Conservation (phyloP, 1,140 invertebrate species). For the Manduca sexta region DNA sequence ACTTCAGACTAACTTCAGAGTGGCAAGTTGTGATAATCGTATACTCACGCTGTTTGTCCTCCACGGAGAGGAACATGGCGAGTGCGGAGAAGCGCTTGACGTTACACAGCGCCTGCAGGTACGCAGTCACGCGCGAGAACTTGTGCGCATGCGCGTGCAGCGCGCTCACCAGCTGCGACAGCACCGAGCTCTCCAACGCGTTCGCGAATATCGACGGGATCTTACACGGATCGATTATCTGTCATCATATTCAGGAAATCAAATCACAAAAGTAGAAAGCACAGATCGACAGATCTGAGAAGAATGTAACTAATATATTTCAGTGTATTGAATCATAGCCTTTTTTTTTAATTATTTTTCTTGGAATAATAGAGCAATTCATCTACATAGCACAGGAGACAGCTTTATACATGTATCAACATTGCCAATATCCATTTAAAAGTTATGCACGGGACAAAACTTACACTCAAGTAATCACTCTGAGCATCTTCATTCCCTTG, state of each 20-base stretch:
- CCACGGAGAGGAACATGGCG: slow-evolving; percentile 45
- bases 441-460: slow-evolving; percentile 6
- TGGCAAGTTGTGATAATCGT: not conserved
- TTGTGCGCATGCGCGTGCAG: slow-evolving; percentile 45
- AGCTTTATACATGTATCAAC: too few relatives aligned
- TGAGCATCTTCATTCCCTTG: slow-evolving; percentile 36
- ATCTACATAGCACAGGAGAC: too few relatives aligned
- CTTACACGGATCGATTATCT: slow-evolving; percentile 72
- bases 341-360: too few relatives aligned
- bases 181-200: slow-evolving; percentile 74
- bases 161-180: slow-evolving; percentile 72
- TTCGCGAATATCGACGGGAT: slow-evolving; percentile 76
- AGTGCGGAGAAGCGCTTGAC: slow-evolving; percentile 51
- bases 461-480: slow-evolving; percentile 60
- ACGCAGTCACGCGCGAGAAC: slow-evolving; percentile 35
- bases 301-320: not conserved
- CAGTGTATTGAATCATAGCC: not conserved
- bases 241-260: slow-evolving; percentile 2
- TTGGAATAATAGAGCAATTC: too few relatives aligned
- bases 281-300: not conserved
- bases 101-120: slow-evolving; percentile 28
- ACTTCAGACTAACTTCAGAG: not conserved
- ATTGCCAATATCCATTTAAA: not conserved
- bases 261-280: not conserved
- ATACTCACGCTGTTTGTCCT: slow-evolving; percentile 49